Base-by-base conservation (phyloP, 30 jellyfish, hydroid and myxozoan genomes). In the Chrysaora quinquecirrha region DNA sequence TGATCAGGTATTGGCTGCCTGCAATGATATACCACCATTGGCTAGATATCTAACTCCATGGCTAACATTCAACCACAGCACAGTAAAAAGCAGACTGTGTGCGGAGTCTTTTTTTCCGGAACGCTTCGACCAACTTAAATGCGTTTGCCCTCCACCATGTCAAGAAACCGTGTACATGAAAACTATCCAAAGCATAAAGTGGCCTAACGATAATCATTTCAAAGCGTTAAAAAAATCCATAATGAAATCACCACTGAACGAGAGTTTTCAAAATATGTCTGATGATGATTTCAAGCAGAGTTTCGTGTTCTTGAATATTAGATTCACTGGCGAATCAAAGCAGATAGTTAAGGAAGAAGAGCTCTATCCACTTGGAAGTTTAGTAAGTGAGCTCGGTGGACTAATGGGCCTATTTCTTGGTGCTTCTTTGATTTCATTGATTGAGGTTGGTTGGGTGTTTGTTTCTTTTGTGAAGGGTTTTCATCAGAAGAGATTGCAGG, bases 361-460 rank as follows among this genome's bases (percentile, higher is more conserved):
- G 35, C 18, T 76, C 69, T 29, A 76, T 22, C 1, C 74, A 29
- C 32, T 43, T 10, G 48, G 32, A 1, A 60, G 63, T 19, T 30
- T 73, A 11, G 19, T 73, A 10, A 29, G 78, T 22, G 85, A 73
- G 32, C 19, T 35, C 10, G 85, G 85, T 20, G 85, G 85, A 2
- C 43, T 73, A 80, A 22, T 73, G 58, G 85, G 85, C 24, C 34
- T 73, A 48, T 38, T 73, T 47, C 9, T 52, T 4, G 85, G 85
- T 34, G 70, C 73, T 48, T 73, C 85, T 34, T 6, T 18, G 1
- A 48, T 73, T 19, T 73, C 85, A 4, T 30, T 73, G 33, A 43
- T 73, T 20, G 85, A 73, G 32, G 34, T 73, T 71, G 2, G 28
- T 2, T 23, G 28, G 1, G 23, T 71, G 6, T 71, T 71, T 33